phyloP scores from a whole-genome alignment of 2,797 vertebrate species.

The Allobates femoralis region DNA sequence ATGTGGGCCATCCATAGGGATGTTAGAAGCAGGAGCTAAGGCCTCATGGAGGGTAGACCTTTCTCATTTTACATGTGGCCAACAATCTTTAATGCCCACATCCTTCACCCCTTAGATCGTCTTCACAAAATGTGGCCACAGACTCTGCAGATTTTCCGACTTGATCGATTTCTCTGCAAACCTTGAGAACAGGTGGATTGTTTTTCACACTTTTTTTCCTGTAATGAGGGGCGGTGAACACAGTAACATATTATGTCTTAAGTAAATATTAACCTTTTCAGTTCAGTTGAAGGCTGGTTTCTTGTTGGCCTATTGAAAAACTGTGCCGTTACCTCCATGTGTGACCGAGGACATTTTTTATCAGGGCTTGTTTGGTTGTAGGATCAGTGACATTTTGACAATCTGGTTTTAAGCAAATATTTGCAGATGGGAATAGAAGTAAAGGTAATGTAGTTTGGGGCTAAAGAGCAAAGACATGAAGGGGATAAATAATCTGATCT shows the following conservation, averaged over 20 bases:
- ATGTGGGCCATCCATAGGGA: too few relatives aligned
- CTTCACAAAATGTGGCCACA: neutral
- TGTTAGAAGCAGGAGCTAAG: too few relatives aligned
- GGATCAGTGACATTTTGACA: neutral
- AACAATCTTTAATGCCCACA: neutral
- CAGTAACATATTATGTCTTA: neutral
- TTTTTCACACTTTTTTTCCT: neutral
- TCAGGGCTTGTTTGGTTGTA: neutral
- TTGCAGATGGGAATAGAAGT: neutral
- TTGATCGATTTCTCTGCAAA: slow-evolving; percentile 2
- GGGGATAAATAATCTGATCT: neutral
- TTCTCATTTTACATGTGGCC: neutral
- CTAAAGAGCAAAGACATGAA: neutral
- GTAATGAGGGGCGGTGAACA: neutral
- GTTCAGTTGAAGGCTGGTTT: neutral
- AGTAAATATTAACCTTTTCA: slow-evolving; percentile 29
- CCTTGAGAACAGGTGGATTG: neutral
- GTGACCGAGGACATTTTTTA: neutral
- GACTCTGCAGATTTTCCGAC: neutral
- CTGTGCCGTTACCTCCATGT: neutral
- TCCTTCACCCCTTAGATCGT: neutral
- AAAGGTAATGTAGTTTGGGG: neutral
- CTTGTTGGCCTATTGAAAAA: neutral
- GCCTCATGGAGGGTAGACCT: too few relatives aligned
- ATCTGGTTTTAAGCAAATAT: slow-evolving; percentile 23